Base-by-base conservation (phyloP, 2,888 invertebrate genomes). In the Nomada lathburiana region DNA sequence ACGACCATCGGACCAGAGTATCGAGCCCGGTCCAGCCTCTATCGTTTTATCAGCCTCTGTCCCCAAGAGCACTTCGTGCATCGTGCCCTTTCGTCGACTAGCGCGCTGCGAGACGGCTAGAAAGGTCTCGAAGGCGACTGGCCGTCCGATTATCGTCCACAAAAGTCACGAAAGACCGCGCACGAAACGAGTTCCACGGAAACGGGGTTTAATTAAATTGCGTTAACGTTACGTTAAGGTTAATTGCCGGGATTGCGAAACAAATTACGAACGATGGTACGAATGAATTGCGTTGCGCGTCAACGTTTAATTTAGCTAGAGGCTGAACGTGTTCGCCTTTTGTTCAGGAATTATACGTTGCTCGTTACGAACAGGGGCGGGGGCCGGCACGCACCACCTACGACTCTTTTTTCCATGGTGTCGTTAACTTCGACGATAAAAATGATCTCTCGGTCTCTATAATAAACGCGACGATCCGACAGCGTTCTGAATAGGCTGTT, bases 401-500 rank as follows among this genome's bases (percentile, higher is more conserved):
- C 47, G 60, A 23, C 52, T 23, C n/a, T 26, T n/a, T 59, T 57
- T 50, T 16, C 20, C n/a, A 20, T 42, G 11, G 59, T 29, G 23
- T 77, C 70, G 71, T 70, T 67, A 70, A 57, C 52, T 47, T 20
- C 13, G 63, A 67, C 63, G 59, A 64, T 72, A 76, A 83, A 83
- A 78, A 72, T 79, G 26, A 69, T 44, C 44, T 2, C 65, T 10
- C 50, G 59, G 63, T 53, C 67, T 36, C 82, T 73, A 72, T 65
- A 79, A 76, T 64, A 65, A 75, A 67, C 82, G 78, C 57, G 67
- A 75, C 75, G 75, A 85, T 62, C 59, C 63, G 53, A 60, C 70
- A 80, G 80, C 76, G 84, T 80, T 65, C 77, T 9, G 70, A 59
- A 65, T 26, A 74, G 68, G 29, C 62, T 55, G 69, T 65, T 82